Percentiles rank a stretch among this genome's conserved stretches.
These are phyloP conservation scores for Hyles lineata DNA, from an alignment of 2,888 invertebrate genomes.

Conservation along the genomic window DNA sequence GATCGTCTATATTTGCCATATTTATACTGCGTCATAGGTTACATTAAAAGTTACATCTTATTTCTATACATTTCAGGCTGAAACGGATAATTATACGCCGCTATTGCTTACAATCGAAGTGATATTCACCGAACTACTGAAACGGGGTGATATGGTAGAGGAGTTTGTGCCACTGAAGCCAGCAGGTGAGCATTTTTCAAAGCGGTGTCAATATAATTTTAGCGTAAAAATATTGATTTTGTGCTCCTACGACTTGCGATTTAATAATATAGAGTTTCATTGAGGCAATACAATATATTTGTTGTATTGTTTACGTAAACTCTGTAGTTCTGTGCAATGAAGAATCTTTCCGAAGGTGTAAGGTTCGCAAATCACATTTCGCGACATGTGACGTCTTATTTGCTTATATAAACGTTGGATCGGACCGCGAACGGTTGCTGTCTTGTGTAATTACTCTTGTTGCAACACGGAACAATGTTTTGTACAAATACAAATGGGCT, in stretches of 20 bases:
- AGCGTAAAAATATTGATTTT: constrained; percentile 60
- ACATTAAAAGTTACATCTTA: constrained; percentile 53
- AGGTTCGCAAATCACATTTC: constrained; percentile 46
- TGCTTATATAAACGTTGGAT: constrained; percentile 54
- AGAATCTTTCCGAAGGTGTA: neutral
- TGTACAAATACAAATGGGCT: constrained; percentile 28
- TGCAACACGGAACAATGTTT: constrained; percentile 25
- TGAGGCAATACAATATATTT: neutral
- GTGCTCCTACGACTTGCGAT: neutral
- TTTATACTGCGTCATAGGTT: constrained; percentile 65
- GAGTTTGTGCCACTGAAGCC: constrained; percentile 86
- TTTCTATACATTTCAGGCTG: constrained; percentile 66
- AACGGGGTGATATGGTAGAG: constrained; percentile 87
- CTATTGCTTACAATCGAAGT: constrained; percentile 89
- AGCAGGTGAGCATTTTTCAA: constrained; percentile 66
- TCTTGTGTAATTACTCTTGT: constrained; percentile 49
- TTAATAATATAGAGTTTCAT: neutral
- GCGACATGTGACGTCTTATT: constrained; percentile 59
- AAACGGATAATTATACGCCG: constrained; percentile 80
- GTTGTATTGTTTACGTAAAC: neutral
- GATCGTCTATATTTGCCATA: constrained; percentile 32
- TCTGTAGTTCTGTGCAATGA: neutral
- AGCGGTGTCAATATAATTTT: constrained; percentile 40
- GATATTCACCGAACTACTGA: constrained; percentile 88
- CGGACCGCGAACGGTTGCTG: constrained; percentile 34